Percentiles rank a stretch among this genome's conserved stretches.
These are phyloP conservation scores for Pachypeltis micranthus DNA, from an alignment of 1,140 invertebrate species.

Conservation along the genomic window DNA sequence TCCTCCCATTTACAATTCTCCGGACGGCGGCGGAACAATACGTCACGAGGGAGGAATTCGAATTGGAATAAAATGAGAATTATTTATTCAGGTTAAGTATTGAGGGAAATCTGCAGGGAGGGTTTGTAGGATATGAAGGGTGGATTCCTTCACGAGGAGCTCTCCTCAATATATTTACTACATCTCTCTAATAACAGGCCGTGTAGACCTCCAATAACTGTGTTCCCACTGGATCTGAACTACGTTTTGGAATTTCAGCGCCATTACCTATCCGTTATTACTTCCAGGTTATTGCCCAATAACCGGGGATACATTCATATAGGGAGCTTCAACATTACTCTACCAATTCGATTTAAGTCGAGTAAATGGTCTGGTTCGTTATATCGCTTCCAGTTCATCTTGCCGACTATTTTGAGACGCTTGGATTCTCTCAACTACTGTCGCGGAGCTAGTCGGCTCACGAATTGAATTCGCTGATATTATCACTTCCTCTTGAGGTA, in stretches of 20 bases:
- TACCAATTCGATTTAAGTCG: no score
- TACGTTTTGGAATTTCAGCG: neutral
- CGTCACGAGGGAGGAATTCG: neutral
- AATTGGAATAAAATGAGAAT: neutral
- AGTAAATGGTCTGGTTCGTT: no score
- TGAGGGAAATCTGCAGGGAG: slow-evolving; percentile 3
- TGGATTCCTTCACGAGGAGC: neutral
- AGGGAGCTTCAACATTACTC: no score
- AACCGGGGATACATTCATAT: neutral
- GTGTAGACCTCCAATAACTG: slow-evolving; percentile 7
- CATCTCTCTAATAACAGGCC: slow-evolving; percentile 6
- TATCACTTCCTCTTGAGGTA: no score
- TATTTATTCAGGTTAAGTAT: slow-evolving; percentile 11
- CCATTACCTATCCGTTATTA: neutral
- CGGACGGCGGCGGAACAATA: neutral
- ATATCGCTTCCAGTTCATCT: no score
- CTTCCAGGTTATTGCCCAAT: neutral
- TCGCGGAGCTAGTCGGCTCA: no score
- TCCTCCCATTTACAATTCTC: neutral
- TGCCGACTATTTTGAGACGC: no score
- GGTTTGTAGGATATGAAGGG: slow-evolving; percentile 1
- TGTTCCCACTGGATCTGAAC: slow-evolving; percentile 1
- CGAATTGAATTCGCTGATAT: no score
- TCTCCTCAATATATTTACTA: slow-evolving; percentile 4
- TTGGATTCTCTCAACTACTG: no score